Percentiles rank a stretch among this genome's conserved stretches.
phyloP scores from a whole-genome alignment of 2,888 invertebrate genomes.

The Chironomus riparius region DNA sequence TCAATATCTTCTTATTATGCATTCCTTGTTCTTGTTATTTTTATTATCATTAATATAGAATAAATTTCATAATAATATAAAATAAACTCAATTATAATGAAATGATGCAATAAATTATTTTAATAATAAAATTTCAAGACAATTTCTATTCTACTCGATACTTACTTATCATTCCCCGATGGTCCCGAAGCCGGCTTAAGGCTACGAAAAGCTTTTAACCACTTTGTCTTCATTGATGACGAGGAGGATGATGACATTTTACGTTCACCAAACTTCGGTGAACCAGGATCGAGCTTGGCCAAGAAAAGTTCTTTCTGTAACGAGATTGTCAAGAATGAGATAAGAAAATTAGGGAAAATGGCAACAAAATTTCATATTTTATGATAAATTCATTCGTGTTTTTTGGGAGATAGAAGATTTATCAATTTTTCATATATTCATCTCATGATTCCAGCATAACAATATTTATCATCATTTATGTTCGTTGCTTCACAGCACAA shows the following conservation, averaged over 20 bases:
- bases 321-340: constrained; percentile 32
- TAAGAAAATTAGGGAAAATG: neutral
- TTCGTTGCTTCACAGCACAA: constrained; percentile 40
- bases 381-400: neutral
- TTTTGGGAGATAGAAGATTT: too few relatives aligned
- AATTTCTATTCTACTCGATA: constrained; percentile 30
- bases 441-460: constrained; percentile 34
- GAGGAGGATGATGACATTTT: constrained; percentile 79
- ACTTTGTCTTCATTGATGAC: constrained; percentile 91
- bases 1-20: too few relatives aligned
- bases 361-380: neutral
- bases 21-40: too few relatives aligned
- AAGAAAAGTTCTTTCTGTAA: constrained; percentile 78
- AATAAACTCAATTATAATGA: neutral
- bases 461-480: constrained; percentile 42
- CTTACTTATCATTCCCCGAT: constrained; percentile 55
- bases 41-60: too few relatives aligned
- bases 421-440: neutral
- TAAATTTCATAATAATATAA: too few relatives aligned
- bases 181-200: constrained; percentile 70
- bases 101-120: neutral
- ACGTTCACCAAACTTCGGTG: constrained; percentile 57
- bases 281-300: constrained; percentile 61
- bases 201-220: constrained; percentile 94
- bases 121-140: constrained; percentile 4